These are phyloP conservation scores for Poeciliopsis occidentalis DNA, from an alignment of 2,113 vertebrate genomes.

Conservation along the genomic window DNA sequence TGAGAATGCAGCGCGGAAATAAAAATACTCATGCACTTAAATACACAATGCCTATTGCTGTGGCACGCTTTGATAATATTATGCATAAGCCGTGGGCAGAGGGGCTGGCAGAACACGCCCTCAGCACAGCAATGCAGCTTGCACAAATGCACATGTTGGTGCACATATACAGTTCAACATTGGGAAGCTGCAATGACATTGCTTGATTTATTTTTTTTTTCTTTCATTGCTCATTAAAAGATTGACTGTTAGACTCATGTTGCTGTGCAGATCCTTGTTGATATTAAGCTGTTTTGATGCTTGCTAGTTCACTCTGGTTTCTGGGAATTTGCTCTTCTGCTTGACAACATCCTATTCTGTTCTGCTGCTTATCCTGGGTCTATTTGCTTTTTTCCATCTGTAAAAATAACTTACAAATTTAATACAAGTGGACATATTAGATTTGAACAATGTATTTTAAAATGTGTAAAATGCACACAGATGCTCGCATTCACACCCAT, in stretches of 20 bases:
- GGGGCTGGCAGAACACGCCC: slow-evolving; percentile 64
- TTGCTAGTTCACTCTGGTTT: slow-evolving; percentile 49
- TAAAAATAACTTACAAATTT: slow-evolving; percentile 29
- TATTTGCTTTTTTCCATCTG: slow-evolving; percentile 63
- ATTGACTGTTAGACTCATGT: slow-evolving; percentile 42
- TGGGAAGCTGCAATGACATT: slow-evolving; percentile 60
- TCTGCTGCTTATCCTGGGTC: slow-evolving; percentile 44
- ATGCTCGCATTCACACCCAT: background rate
- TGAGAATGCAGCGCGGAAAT: slow-evolving; percentile 63
- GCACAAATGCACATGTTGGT: slow-evolving; percentile 51
- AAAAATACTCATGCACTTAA: slow-evolving; percentile 40
- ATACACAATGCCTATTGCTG: slow-evolving; percentile 39
- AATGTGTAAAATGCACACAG: slow-evolving; percentile 4
- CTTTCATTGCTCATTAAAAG: slow-evolving; percentile 17
- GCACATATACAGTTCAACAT: slow-evolving; percentile 44
- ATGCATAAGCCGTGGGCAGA: slow-evolving; percentile 64
- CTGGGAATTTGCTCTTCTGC: slow-evolving; percentile 27
- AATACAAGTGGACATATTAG: slow-evolving; percentile 15
- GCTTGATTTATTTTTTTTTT: background rate
- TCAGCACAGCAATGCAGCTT: slow-evolving; percentile 59
- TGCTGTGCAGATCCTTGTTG: slow-evolving; percentile 50
- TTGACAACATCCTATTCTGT: slow-evolving; percentile 42
- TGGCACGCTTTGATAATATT: slow-evolving; percentile 72
- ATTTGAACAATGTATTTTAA: slow-evolving; percentile 16
- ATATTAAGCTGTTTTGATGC: slow-evolving; percentile 37